phyloP scores from a whole-genome alignment of 2,888 invertebrate species.

The Caprella mutica region DNA sequence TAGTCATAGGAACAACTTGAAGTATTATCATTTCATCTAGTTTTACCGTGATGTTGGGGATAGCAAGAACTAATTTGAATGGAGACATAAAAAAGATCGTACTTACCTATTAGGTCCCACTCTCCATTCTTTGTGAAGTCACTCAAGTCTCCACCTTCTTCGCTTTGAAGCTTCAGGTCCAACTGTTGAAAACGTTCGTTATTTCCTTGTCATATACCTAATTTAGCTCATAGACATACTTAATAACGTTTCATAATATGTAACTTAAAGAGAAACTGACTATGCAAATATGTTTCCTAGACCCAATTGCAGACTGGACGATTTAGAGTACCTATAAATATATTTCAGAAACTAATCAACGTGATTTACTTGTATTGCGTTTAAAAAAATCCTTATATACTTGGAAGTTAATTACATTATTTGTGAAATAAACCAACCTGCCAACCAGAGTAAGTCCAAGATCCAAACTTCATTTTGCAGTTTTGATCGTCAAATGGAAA shows the following conservation, averaged over 20 bases:
- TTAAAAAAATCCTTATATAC: too few species aligned
- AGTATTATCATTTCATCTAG: too few species aligned
- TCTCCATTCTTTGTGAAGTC: conserved; percentile 98
- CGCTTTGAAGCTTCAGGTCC: conserved; percentile 89
- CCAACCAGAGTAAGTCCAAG: conserved; percentile 98
- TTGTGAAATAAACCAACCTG: conserved; percentile 61
- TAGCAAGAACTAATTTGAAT: not conserved
- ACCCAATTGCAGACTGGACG: too few species aligned
- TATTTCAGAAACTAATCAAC: too few species aligned
- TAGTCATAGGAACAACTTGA: not conserved
- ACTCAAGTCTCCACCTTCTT: conserved; percentile 84
- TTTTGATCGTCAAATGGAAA: conserved; percentile 99
- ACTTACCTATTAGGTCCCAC: conserved; percentile 91
- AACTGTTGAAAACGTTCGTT: conserved; percentile 51
- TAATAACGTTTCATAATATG: too few species aligned
- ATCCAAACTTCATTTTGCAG: conserved; percentile 99
- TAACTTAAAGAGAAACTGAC: too few species aligned
- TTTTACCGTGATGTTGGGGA: too few species aligned
- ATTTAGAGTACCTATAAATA: too few species aligned
- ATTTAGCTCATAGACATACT: too few species aligned
- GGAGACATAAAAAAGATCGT: conserved; percentile 41
- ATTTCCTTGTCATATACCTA: not conserved
- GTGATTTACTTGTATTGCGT: too few species aligned
- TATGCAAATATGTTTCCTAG: too few species aligned
- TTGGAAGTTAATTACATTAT: too few species aligned